A percentile compares a stretch with the other conserved stretches of the same genome.
These are phyloP conservation scores for Suricata suricatta DNA, from an alignment of 2,113 vertebrate species.

Conservation along the genomic window DNA sequence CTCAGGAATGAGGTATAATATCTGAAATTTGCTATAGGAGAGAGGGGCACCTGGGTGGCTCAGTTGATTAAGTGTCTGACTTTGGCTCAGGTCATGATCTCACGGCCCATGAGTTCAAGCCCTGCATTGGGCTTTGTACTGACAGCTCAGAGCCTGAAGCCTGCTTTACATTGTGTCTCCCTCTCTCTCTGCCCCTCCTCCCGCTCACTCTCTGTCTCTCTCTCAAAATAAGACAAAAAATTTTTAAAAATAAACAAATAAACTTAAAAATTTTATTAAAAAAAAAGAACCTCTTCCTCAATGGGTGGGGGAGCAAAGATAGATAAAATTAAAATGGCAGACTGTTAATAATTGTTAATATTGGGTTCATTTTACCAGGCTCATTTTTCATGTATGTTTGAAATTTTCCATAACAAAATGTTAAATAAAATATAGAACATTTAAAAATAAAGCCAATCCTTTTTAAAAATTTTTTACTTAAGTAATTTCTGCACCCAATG, in stretches of 20 bases:
- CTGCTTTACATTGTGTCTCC: too few species aligned
- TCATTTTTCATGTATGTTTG: background rate
- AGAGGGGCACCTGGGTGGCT: too few species aligned
- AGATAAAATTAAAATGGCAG: background rate
- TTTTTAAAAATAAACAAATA: background rate
- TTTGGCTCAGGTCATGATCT: too few species aligned
- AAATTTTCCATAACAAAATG: background rate
- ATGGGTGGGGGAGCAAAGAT: background rate
- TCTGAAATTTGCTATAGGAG: background rate
- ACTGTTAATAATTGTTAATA: background rate
- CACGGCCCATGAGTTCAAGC: too few species aligned
- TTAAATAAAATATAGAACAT: background rate
- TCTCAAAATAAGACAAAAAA: too few species aligned
- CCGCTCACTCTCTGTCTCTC: too few species aligned
- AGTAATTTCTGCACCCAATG: background rate
- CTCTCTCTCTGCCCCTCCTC: too few species aligned
- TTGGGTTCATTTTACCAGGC: background rate
- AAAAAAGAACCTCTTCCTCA: background rate
- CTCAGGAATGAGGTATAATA: background rate
- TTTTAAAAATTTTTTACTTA: background rate
- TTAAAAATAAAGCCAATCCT: background rate
- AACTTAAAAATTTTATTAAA: too few species aligned
- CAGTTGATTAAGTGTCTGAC: too few species aligned
- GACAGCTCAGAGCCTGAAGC: too few species aligned
- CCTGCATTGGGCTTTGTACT: too few species aligned